These are phyloP conservation scores for Hylaea fasciaria DNA, from an alignment of 2,888 invertebrate genomes.

Conservation along the genomic window DNA sequence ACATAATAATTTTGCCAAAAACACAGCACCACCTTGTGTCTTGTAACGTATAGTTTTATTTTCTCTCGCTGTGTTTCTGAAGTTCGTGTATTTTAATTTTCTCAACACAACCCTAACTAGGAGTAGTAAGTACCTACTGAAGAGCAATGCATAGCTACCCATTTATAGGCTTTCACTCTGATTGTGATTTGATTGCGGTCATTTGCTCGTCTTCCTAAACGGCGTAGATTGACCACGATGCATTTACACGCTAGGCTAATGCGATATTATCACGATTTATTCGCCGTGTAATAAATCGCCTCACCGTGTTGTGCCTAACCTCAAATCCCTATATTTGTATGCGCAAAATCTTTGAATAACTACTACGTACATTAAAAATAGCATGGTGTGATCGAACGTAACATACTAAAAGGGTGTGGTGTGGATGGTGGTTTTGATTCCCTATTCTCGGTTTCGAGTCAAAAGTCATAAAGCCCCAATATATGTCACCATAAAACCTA, in stretches of 20 bases:
- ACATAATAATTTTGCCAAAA: too few relatives aligned
- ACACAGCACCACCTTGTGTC: too few relatives aligned
- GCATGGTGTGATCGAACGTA: constrained; percentile 26
- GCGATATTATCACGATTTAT: constrained; percentile 64
- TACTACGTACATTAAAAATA: constrained; percentile 29
- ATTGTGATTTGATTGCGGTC: constrained; percentile 79
- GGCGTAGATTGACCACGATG: constrained; percentile 54
- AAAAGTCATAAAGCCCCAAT: constrained; percentile 41
- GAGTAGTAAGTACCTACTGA: background rate
- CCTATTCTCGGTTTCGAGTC: constrained; percentile 22
- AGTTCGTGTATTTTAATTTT: background rate
- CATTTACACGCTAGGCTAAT: constrained; percentile 62
- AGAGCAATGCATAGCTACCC: constrained; percentile 47
- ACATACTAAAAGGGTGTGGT: constrained; percentile 27
- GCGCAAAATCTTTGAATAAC: constrained; percentile 24
- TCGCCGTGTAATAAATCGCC: constrained; percentile 60
- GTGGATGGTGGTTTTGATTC: constrained; percentile 41
- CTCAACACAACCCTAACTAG: constrained; percentile 16
- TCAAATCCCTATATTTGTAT: constrained; percentile 36
- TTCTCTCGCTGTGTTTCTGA: too few relatives aligned
- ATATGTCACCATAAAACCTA: constrained; percentile 25
- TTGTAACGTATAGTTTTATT: too few relatives aligned
- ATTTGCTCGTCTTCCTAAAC: constrained; percentile 73
- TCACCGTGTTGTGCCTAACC: constrained; percentile 44
- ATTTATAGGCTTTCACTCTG: constrained; percentile 75